Conservation (phyloP, 1,140 invertebrate genomes). For the Sarcophaga bullata region DNA sequence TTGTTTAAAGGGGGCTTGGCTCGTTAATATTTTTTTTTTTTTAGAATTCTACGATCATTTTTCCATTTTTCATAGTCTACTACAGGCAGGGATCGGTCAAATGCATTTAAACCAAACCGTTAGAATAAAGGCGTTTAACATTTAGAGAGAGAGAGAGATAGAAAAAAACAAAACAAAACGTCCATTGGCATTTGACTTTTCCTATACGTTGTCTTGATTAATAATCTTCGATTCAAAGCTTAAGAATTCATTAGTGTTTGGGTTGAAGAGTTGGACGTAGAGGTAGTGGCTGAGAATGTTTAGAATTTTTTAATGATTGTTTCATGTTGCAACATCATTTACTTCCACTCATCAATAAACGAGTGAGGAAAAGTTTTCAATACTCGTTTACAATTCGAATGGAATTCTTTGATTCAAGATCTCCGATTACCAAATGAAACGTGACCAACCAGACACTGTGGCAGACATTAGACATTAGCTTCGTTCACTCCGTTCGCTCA, state of each 20-base stretch:
- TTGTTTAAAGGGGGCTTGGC: too few relatives aligned
- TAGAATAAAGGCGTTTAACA: too few relatives aligned
- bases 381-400: neutral
- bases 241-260: too few relatives aligned
- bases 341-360: neutral
- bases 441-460: slow-evolving; percentile 22
- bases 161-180: neutral
- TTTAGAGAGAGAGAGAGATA: too few relatives aligned
- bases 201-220: neutral
- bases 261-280: neutral
- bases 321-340: slow-evolving; percentile 8
- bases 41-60: too few relatives aligned
- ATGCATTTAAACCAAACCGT: neutral
- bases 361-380: slow-evolving; percentile 4
- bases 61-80: too few relatives aligned
- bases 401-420: neutral
- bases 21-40: too few relatives aligned
- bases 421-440: slow-evolving; percentile 23
- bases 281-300: neutral
- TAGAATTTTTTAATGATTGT: neutral
- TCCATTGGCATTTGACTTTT: slow-evolving; percentile 14
- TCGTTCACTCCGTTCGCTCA: too few relatives aligned
- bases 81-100: too few relatives aligned
- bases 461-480: neutral
- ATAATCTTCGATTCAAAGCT: neutral